phyloP scores from a whole-genome alignment of 2,797 vertebrate species.

The Protosalanx chinensis region DNA sequence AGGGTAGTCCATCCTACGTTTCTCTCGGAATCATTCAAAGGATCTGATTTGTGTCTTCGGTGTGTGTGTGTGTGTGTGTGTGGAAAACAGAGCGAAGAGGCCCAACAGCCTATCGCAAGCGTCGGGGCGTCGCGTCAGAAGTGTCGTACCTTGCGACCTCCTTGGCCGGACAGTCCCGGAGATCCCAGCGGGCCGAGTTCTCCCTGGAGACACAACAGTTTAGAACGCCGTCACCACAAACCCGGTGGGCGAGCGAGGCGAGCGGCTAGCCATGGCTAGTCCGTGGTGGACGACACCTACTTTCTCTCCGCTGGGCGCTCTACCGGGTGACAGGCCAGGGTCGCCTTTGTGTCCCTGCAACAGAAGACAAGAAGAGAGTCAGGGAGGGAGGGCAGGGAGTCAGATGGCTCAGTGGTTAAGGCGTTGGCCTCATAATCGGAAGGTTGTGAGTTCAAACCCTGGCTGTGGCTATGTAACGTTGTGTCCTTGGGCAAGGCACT shows the following conservation, averaged over 20 bases:
- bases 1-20: not conserved
- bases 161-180: conserved; percentile 79
- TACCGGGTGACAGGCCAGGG: conserved; percentile 87
- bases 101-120: no score
- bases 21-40: conserved; percentile 13
- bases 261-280: no score
- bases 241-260: no score
- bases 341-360: conserved; percentile 82
- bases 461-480: no score
- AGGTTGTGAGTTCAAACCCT: no score
- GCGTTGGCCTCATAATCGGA: no score
- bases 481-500: no score
- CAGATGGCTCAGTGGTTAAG: no score
- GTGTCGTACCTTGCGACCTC: conserved; percentile 84
- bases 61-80: no score
- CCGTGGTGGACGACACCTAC: conserved; percentile 57
- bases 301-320: conserved; percentile 82
- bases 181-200: conserved; percentile 79
- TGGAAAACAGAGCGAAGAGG: no score
- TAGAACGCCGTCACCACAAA: no score
- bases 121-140: conserved; percentile 1
- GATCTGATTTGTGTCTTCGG: conserved; percentile 1
- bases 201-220: conserved; percentile 73
- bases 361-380: conserved; percentile 1
- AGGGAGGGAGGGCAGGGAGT: no score